Base-by-base conservation (phyloP, 2,113 vertebrate species). In the Mohoua ochrocephala region DNA sequence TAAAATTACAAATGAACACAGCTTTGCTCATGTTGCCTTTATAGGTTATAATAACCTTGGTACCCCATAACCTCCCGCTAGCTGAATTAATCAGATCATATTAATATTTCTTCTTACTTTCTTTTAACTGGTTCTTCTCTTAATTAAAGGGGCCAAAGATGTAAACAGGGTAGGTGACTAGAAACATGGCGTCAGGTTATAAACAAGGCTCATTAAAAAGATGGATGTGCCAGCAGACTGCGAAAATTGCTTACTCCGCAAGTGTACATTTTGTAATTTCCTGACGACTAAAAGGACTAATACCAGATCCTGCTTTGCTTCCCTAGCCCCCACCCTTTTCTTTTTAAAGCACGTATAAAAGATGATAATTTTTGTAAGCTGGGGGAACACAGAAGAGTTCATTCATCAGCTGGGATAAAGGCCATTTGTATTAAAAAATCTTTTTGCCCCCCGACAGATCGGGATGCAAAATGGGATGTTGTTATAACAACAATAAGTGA, bases 161-260 rank as follows among this genome's bases (percentile, higher is more conserved):
- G 98, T 98, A 98, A 99, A 98, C 98, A 98, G 98, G 98, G 97
- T 98, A 98, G 98, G 98, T 98, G 98, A 98, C 97, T 98, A 88
- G 97, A 96, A 98, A 98, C 96, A 97, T 97, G 97, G 98, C 96
- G 89, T 97, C 96, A 92, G 97, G 98, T 98, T 99, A 98, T 98
- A 99, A 98, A 98, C 98, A 99, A 99, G 98, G 98, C 98, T 99
- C 98, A 99, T 99, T 99, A 99, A 98, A 98, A 98, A 98, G 98
- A 99, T 98, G 98, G 98, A 99, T 99, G 98, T 98, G 96, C 97
- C 88, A 95, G 97, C 97, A 95, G 97, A 98, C 97, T 96, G 98
- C 83, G 97, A 98, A 98, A 98, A 98, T 97, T 98, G 98, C 98
- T 98, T 98, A 98, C 98, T 98, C 97, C 91, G 98, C 98, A 98